These are phyloP conservation scores for Galaxias olidus DNA, from an alignment of 2,797 vertebrate species.

Conservation along the genomic window DNA sequence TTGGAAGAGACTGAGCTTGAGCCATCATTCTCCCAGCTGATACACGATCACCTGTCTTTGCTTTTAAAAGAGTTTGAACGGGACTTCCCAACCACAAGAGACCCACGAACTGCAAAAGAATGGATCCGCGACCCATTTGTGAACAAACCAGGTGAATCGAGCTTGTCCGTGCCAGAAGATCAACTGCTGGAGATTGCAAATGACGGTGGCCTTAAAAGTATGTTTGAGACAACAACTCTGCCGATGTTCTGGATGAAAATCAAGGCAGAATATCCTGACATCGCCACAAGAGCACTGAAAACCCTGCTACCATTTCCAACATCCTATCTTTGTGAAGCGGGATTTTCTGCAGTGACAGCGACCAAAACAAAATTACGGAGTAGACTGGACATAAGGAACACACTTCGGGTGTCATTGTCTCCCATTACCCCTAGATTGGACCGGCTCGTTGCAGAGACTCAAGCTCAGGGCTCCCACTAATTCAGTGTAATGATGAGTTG, in stretches of 20 bases:
- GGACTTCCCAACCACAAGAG: too few relatives aligned
- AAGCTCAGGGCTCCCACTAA: conserved; percentile 11
- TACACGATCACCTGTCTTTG: too few relatives aligned
- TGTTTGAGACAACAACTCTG: conserved; percentile 15
- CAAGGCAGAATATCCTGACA: conserved; percentile 34
- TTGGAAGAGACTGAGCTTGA: too few relatives aligned
- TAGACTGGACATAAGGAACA: conserved; percentile 24
- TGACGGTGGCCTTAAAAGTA: background rate
- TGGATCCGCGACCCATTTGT: too few relatives aligned
- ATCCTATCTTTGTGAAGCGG: conserved; percentile 4
- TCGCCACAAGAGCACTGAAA: conserved; percentile 14
- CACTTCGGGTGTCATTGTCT: conserved; percentile 21
- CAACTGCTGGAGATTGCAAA: too few relatives aligned
- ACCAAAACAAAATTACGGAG: conserved; percentile 15
- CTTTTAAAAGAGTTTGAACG: too few relatives aligned
- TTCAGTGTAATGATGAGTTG: background rate
- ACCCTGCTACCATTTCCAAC: background rate
- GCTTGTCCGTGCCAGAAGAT: too few relatives aligned
- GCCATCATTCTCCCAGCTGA: too few relatives aligned
- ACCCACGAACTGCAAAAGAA: too few relatives aligned
- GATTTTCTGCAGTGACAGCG: conserved; percentile 6
- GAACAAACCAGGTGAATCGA: too few relatives aligned
- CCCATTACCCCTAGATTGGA: conserved; percentile 4
- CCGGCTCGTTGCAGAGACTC: conserved; percentile 16
- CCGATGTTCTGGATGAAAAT: conserved; percentile 27